Percentiles rank a stretch among this genome's conserved stretches.
Conservation (phyloP, 2,888 invertebrate species). For the Galeruca laticollis region DNA sequence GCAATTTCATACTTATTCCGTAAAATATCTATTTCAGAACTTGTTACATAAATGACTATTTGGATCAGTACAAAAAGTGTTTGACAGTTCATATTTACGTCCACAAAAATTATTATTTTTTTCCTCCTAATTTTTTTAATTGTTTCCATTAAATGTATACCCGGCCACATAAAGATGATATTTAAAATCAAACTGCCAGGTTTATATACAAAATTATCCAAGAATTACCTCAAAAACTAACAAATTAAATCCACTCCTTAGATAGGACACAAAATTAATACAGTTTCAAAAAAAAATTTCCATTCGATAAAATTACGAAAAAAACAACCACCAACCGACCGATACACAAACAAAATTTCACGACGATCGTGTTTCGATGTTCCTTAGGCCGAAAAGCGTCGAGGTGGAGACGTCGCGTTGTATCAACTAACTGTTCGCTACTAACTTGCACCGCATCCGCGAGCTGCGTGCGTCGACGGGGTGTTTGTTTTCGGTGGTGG, state of each 20-base stretch:
- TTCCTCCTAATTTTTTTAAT: too few relatives aligned
- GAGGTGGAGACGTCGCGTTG: constrained; percentile 16
- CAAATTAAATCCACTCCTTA: neutral
- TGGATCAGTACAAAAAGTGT: too few relatives aligned
- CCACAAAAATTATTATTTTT: too few relatives aligned
- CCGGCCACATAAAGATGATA: too few relatives aligned
- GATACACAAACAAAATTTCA: neutral
- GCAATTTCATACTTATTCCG: too few relatives aligned
- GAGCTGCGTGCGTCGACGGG: constrained; percentile 32
- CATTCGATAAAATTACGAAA: neutral
- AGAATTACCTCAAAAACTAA: neutral
- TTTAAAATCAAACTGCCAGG: too few relatives aligned
- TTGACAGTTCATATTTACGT: too few relatives aligned
- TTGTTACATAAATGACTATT: too few relatives aligned
- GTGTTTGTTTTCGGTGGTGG: constrained; percentile 5
- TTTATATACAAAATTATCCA: neutral
- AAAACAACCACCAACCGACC: constrained; percentile 9
- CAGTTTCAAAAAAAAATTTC: neutral
- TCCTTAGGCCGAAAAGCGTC: neutral
- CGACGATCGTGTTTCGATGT: constrained; percentile 10
- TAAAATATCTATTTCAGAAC: too few relatives aligned
- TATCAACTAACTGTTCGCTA: constrained; percentile 23
- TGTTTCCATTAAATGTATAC: too few relatives aligned
- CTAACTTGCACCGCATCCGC: constrained; percentile 23
- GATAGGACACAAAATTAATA: neutral